Evolutionary conservation across 2,113 vertebrate species (phyloP).

Genomic region (Ciconia maguari): DNA sequence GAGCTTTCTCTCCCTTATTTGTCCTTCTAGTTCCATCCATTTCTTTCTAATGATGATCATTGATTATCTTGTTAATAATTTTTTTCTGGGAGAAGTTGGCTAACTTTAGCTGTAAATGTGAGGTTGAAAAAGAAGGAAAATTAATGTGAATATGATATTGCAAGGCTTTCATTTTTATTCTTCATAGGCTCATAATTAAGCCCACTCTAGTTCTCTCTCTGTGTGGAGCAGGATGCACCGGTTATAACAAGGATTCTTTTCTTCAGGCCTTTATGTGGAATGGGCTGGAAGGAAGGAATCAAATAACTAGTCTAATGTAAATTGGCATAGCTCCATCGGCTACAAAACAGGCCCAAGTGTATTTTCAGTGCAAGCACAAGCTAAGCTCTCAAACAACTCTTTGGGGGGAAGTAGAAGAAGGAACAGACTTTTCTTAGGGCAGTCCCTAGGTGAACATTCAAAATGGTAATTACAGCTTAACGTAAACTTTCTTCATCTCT

Average conservation of each 20-base stretch:
- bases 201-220: not conserved
- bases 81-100: not conserved
- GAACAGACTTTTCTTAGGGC: not conserved
- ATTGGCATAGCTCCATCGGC: slow-evolving; percentile 30
- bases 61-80: not conserved
- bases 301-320: slow-evolving; percentile 58
- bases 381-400: not conserved
- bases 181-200: not conserved
- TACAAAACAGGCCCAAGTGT: slow-evolving; percentile 18
- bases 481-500: not conserved
- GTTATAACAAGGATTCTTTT: slow-evolving; percentile 48
- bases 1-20: slow-evolving; percentile 8
- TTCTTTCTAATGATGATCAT: not conserved
- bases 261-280: slow-evolving; percentile 41
- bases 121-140: not conserved
- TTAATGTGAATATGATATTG: not conserved
- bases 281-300: slow-evolving; percentile 62
- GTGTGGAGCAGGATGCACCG: not conserved
- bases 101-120: not conserved
- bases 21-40: not conserved
- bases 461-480: not conserved
- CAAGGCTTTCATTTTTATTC: slow-evolving; percentile 1
- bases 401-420: not conserved
- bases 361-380: slow-evolving; percentile 53
- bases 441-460: not conserved